Base-by-base conservation (phyloP, 2,113 vertebrate genomes). In the Chaetorhynchus papuensis region DNA sequence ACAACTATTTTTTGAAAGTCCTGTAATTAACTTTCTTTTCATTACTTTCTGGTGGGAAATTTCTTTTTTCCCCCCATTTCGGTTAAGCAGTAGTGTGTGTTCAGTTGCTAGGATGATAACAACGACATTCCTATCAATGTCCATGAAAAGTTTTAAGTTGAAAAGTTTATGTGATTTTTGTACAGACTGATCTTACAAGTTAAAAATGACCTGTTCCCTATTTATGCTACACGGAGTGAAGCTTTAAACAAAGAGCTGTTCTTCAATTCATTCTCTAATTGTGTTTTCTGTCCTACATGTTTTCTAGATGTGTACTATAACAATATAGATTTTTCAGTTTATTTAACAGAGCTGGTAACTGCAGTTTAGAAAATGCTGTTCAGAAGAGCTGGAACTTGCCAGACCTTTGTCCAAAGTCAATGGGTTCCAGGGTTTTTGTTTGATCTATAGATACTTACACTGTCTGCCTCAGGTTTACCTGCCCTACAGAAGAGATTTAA, bases 21-120 rank as follows among this genome's bases (percentile, higher is more conserved):
- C 22, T 47, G 17, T 63, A 70, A 87, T 92, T 93, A 89, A 78
- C 76, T 92, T 83, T 81, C 41, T 83, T 89, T 80, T 92, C 30
- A 21, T 64, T 92, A 28, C 44, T 75, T 92, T 86, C 44, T 87
- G 15, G 22, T 69, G 50, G 37, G 54, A 85, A 88, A 54, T 77
- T 83, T 72, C 68, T 44, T 41, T 15, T 35, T 27, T 4, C 1
- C 26, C 47, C 28, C 30, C 6, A 2, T 61, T 87, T 91, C 60
- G 79, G 4, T 61, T 49, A 49, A 77, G 30, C n/a, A 39, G 39
- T 37, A 39, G 7, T 60, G 22, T 81, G 12, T 50, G 26, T 37
- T 87, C 83, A 41, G 63, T 56, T 96, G 83, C 45, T 78, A 16
- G 9, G 8, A 83, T 49, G 59, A 53, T 0, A 17, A 89, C 69